Percentiles rank a stretch among this genome's conserved stretches.
phyloP scores from a whole-genome alignment of 2,888 invertebrate species.

The Drosophila setosimentum region DNA sequence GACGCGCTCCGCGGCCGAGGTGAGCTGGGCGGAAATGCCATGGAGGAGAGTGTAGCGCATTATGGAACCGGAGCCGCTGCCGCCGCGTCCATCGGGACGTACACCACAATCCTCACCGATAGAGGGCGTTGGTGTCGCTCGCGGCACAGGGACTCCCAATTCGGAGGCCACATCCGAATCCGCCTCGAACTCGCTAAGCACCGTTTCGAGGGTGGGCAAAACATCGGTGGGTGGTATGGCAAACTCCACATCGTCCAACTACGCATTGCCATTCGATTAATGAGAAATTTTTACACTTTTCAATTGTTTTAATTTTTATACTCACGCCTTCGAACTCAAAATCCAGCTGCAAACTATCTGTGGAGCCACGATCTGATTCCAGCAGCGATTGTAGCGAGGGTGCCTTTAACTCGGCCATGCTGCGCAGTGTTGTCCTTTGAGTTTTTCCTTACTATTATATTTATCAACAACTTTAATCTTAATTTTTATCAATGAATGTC shows the following conservation, averaged over 20 bases:
- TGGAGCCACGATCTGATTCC: slow-evolving; percentile 88
- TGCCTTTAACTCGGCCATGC: slow-evolving; percentile 84
- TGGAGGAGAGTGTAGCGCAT: slow-evolving; percentile 92
- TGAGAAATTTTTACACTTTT: neutral
- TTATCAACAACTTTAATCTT: slow-evolving; percentile 23
- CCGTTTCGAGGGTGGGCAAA: slow-evolving; percentile 92
- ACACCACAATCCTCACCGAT: slow-evolving; percentile 82
- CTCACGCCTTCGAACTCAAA: slow-evolving; percentile 85
- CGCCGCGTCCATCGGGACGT: slow-evolving; percentile 85
- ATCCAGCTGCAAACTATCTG: slow-evolving; percentile 89
- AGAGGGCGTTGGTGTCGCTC: slow-evolving; percentile 85
- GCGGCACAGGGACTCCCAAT: slow-evolving; percentile 76
- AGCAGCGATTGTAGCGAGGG: slow-evolving; percentile 87
- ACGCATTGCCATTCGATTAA: slow-evolving; percentile 4
- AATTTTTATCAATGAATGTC: slow-evolving; percentile 71
- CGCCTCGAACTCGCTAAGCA: slow-evolving; percentile 91
- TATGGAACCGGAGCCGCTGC: slow-evolving; percentile 87
- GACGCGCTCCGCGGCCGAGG: slow-evolving; percentile 94
- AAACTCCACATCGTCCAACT: slow-evolving; percentile 93
- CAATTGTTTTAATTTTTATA: slow-evolving; percentile 18
- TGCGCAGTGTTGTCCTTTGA: slow-evolving; percentile 27
- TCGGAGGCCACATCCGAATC: slow-evolving; percentile 87
- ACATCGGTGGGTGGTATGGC: slow-evolving; percentile 91
- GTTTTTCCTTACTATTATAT: slow-evolving; percentile 8
- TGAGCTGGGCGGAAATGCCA: slow-evolving; percentile 94